Base-by-base conservation (phyloP, 2,113 vertebrate genomes). In the Psilopsiagon aurifrons region DNA sequence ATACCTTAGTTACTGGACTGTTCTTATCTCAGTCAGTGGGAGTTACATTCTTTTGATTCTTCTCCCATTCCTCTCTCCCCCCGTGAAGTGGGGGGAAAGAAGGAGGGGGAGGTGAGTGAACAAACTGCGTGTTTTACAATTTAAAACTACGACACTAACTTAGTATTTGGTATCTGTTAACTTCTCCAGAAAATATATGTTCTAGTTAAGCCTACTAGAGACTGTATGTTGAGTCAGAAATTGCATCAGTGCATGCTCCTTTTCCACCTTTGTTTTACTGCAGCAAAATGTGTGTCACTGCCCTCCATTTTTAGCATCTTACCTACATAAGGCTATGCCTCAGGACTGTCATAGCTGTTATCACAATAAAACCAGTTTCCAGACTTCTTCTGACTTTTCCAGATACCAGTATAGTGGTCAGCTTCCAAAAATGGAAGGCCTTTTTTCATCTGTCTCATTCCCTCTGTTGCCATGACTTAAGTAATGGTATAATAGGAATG, bases 401-500 rank as follows among this genome's bases (percentile, higher is more conserved):
- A 76, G 33, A 20, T 52, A 76, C 1, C 11, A 22, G 24, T 17
- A 24, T 16, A 24, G 16, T 1, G 2, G 37, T 76, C 23, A 73
- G 11, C 17, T 85, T 79, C 66, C n/a, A 62, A 67, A 82, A 82
- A 43, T 18, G 9, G 39, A 80, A 64, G 46, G 55, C 10, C 0
- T 43, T 66, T 83, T 88, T 86, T 39, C 29, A 52, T 3, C 11
- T 47, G 4, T 35, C 24, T 76, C 33, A 43, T 66, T 68, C 9
- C 3, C 6, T 31, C 41, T 80, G 14, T 46, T 91, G 13, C 13
- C 5, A 2, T n/a, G 35, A 37, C 52, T 79, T 67, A 67, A 47
- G n/a, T 47, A 59, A 27, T 63, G 3, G 9, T 35, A 3, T 63
- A n/a, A 59, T 5, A 1, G 0, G 2, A 71, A 54, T 2, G 19